Evolutionary conservation across 1,140 invertebrate genomes (phyloP).

Genomic region (Tetragnatha versicolor): DNA sequence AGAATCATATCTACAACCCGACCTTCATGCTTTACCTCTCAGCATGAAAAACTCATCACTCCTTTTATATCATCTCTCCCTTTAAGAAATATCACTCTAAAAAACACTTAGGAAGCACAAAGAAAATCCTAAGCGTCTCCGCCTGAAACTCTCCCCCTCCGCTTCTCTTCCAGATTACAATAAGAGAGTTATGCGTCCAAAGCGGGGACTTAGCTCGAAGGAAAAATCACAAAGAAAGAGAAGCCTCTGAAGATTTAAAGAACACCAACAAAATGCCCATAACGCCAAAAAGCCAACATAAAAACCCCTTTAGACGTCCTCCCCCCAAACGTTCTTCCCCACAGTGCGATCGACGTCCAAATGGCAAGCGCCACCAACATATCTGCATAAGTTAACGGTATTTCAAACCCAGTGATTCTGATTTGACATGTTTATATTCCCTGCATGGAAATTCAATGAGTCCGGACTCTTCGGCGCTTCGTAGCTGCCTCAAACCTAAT

Average conservation of each 20-base stretch:
- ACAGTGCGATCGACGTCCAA: constrained; percentile 35
- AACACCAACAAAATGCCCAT: neutral
- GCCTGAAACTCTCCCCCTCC: no score
- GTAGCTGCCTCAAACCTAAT: constrained; percentile 29
- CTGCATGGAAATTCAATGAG: constrained; percentile 48
- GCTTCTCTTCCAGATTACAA: no score
- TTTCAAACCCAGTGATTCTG: constrained; percentile 48
- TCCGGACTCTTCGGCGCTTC: constrained; percentile 15
- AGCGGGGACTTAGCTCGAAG: no score
- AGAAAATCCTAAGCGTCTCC: no score
- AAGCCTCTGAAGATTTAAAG: no score
- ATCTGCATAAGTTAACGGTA: constrained; percentile 49
- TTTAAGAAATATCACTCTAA: no score
- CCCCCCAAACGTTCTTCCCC: neutral
- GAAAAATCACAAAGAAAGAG: no score
- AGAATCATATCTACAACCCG: no score
- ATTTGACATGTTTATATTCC: constrained; percentile 50
- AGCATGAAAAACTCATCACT: no score
- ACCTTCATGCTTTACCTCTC: no score
- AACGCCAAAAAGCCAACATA: constrained; percentile 40
- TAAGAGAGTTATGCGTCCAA: constrained; percentile 2
- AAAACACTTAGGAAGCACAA: no score
- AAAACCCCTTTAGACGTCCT: constrained; percentile 35
- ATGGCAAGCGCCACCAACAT: constrained; percentile 16
- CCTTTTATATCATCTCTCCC: no score